Evolutionary conservation across 2,797 vertebrate species (phyloP).

Genomic region (Tokudaia tokunoshimensis): DNA sequence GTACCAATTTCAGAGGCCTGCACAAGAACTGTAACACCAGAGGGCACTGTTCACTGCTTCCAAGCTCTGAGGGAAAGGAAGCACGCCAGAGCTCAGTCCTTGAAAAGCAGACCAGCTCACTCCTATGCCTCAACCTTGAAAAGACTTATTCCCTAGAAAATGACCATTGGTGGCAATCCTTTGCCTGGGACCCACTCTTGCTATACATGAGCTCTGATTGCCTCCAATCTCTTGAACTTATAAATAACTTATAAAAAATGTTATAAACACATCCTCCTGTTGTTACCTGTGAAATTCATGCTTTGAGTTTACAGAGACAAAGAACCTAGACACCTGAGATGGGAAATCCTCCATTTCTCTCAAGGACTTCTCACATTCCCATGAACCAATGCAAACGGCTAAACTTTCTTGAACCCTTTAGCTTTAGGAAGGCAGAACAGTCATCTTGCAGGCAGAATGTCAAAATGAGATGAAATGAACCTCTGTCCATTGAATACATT

Average conservation of each 20-base stretch:
- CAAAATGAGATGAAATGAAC: neutral
- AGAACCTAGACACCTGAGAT: neutral
- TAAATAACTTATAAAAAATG: neutral
- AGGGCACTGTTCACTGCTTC: neutral
- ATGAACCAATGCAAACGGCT: neutral
- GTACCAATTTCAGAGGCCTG: neutral
- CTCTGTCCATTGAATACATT: neutral
- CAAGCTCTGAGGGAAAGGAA: neutral
- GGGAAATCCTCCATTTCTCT: neutral
- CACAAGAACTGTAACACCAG: neutral
- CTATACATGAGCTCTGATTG: neutral
- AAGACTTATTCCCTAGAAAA: neutral
- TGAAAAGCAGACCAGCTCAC: neutral
- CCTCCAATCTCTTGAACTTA: neutral
- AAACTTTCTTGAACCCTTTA: neutral
- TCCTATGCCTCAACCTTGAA: neutral
- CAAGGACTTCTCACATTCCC: neutral
- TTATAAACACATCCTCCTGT: neutral
- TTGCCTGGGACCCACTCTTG: neutral
- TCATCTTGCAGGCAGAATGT: neutral
- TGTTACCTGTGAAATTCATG: neutral
- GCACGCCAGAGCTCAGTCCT: neutral
- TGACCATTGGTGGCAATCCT: neutral
- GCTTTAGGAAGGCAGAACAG: neutral
- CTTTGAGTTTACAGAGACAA: neutral